phyloP scores from a whole-genome alignment of 2,113 vertebrate species.

The Hystrix brachyura region DNA sequence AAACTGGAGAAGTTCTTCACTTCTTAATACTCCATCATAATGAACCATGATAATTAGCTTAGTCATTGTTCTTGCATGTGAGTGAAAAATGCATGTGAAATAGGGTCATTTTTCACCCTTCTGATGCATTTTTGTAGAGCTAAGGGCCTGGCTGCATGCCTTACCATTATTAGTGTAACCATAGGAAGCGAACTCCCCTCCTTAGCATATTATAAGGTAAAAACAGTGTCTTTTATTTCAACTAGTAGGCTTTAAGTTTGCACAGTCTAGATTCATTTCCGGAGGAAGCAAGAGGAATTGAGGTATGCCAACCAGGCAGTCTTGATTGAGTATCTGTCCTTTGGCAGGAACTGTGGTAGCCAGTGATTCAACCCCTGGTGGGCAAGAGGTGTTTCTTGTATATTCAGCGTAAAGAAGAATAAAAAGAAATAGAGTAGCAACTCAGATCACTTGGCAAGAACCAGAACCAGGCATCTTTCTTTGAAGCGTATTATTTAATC shows the following conservation, averaged over 20 bases:
- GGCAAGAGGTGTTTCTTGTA: neutral
- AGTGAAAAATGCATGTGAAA: constrained; percentile 77
- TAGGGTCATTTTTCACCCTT: constrained; percentile 75
- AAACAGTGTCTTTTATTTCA: constrained; percentile 74
- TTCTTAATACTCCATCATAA: constrained; percentile 59
- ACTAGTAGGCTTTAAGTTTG: constrained; percentile 58
- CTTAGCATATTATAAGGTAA: constrained; percentile 47
- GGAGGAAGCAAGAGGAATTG: constrained; percentile 49
- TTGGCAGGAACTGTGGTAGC: neutral
- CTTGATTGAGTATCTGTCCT: constrained; percentile 34
- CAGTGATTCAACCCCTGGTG: neutral
- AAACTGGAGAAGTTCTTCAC: constrained; percentile 65
- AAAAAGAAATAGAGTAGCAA: neutral
- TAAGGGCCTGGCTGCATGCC: constrained; percentile 71
- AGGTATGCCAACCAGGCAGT: neutral
- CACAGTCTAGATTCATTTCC: constrained; percentile 57
- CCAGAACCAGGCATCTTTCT: neutral
- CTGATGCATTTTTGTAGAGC: constrained; percentile 64
- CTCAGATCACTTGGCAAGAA: neutral
- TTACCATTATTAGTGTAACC: constrained; percentile 59
- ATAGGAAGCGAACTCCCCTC: constrained; percentile 43
- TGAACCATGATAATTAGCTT: constrained; percentile 77
- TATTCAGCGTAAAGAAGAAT: neutral
- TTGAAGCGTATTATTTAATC: neutral
- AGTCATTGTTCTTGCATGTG: constrained; percentile 80